Conservation (phyloP, 1,140 invertebrate genomes). For the Gryllus bimaculatus region DNA sequence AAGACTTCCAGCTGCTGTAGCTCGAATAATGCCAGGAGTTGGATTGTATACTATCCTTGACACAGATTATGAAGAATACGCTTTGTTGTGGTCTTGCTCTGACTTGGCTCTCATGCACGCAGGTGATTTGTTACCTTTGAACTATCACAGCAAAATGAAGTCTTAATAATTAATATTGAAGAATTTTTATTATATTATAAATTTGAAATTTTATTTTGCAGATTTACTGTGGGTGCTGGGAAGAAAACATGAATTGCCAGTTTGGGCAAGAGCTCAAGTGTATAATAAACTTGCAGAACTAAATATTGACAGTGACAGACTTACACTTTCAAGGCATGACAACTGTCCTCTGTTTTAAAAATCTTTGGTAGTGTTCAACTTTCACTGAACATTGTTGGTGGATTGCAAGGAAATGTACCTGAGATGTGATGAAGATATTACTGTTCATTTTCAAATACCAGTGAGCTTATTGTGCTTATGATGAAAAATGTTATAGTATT, state of each 20-base stretch:
- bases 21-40: slow-evolving; percentile 52
- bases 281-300: slow-evolving; percentile 45
- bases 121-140: slow-evolving; percentile 32
- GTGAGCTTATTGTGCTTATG: too few relatives aligned
- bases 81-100: slow-evolving; percentile 59
- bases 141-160: not conserved
- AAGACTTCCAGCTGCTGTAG: slow-evolving; percentile 45
- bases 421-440: not conserved
- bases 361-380: not conserved
- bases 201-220: slow-evolving; percentile 26
- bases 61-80: slow-evolving; percentile 60
- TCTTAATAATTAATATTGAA: not conserved
- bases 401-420: not conserved
- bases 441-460: too few relatives aligned
- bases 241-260: slow-evolving; percentile 45
- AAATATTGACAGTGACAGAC: slow-evolving; percentile 47
- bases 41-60: slow-evolving; percentile 57
- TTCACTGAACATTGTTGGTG: not conserved
- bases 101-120: slow-evolving; percentile 47
- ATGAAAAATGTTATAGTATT: too few relatives aligned
- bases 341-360: slow-evolving; percentile 39
- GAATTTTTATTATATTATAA: not conserved
- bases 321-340: slow-evolving; percentile 51
- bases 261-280: slow-evolving; percentile 42
- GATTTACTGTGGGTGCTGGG: slow-evolving; percentile 57